Percentiles rank a stretch among this genome's conserved stretches.
These are phyloP conservation scores for Prinia subflava DNA, from an alignment of 2,113 vertebrate genomes.

Conservation along the genomic window DNA sequence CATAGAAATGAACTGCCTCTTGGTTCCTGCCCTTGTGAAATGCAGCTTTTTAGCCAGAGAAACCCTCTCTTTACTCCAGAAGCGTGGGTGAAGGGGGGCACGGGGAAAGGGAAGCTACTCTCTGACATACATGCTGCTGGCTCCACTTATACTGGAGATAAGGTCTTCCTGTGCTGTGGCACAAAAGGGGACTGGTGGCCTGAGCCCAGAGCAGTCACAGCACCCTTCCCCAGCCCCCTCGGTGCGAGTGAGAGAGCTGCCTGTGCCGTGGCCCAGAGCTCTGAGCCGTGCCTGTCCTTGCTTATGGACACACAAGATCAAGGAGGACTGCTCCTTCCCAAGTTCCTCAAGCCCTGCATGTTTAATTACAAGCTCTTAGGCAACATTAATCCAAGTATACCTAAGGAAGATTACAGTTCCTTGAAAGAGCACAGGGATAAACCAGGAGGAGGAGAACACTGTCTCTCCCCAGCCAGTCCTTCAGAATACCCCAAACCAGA, in stretches of 20 bases:
- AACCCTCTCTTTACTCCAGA: neutral
- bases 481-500: neutral
- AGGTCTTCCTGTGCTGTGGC: neutral
- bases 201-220: neutral
- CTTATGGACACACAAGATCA: rapidly evolving
- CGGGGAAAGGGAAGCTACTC: neutral
- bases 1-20: slow-evolving; percentile 36
- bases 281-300: rapidly evolving
- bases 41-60: neutral
- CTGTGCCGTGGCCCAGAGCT: neutral
- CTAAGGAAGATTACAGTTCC: neutral
- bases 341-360: neutral
- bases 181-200: neutral
- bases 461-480: neutral
- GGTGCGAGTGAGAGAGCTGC: rapidly evolving
- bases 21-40: slow-evolving; percentile 37
- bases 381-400: neutral
- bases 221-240: neutral
- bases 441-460: rapidly evolving
- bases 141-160: neutral
- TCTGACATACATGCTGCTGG: neutral
- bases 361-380: neutral
- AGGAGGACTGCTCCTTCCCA: neutral
- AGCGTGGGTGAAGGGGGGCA: neutral
- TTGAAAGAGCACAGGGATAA: neutral